phyloP scores from a whole-genome alignment of 2,797 vertebrate genomes.

The Trachurus trachurus region DNA sequence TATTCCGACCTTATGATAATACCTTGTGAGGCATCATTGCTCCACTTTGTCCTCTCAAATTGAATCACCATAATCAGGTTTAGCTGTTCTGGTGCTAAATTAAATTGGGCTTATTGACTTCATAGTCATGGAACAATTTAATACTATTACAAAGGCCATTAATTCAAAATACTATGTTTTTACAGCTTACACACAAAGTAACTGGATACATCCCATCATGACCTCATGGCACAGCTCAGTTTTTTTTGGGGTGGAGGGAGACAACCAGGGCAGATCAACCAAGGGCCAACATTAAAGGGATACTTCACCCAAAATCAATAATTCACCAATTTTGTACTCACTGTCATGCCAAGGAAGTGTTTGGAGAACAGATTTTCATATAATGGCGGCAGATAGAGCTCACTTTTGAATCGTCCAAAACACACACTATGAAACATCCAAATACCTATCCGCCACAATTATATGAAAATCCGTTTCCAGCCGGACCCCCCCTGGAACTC shows the following conservation, averaged over 20 bases:
- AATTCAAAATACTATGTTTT: neutral
- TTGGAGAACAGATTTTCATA: too few relatives aligned
- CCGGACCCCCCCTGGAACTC: too few relatives aligned
- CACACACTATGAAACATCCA: too few relatives aligned
- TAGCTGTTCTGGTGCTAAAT: slow-evolving; percentile 27
- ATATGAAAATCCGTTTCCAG: too few relatives aligned
- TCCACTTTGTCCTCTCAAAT: slow-evolving; percentile 20
- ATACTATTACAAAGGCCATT: slow-evolving; percentile 3
- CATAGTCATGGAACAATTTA: neutral
- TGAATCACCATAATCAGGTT: slow-evolving; percentile 34
- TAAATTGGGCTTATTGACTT: slow-evolving; percentile 9
- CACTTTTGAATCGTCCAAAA: too few relatives aligned
- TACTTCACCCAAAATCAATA: too few relatives aligned
- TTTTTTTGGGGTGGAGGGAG: neutral
- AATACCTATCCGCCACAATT: too few relatives aligned
- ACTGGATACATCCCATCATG: neutral
- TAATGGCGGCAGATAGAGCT: too few relatives aligned
- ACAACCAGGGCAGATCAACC: neutral
- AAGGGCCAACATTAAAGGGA: neutral
- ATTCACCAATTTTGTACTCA: too few relatives aligned
- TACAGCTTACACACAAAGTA: neutral
- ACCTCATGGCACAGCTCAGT: neutral
- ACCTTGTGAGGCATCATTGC: neutral
- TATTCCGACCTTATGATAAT: slow-evolving; percentile 4
- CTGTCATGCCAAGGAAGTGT: too few relatives aligned